These are phyloP conservation scores for Syngnathoides biaculeatus DNA, from an alignment of 2,113 vertebrate genomes.

Conservation along the genomic window DNA sequence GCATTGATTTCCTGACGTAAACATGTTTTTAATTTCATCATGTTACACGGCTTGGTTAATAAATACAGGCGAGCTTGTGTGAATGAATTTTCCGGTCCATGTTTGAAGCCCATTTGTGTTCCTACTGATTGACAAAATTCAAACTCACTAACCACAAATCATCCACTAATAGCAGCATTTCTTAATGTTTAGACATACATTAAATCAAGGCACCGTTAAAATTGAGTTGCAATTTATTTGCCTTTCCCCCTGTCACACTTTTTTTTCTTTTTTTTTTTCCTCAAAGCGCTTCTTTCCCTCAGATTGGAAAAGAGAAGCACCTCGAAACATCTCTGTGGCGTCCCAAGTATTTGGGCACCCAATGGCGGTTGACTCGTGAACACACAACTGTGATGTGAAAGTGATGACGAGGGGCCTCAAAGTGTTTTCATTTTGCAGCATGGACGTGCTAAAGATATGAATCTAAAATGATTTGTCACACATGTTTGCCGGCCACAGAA, in stretches of 20 bases:
- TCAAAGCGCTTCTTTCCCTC: background rate
- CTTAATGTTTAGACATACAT: background rate
- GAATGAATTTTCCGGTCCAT: background rate
- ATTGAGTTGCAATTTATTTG: background rate
- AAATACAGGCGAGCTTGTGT: background rate
- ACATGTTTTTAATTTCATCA: slow-evolving; percentile 8
- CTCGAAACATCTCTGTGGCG: no score
- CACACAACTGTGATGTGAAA: no score
- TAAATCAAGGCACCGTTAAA: background rate
- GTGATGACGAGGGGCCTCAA: no score
- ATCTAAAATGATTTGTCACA: no score
- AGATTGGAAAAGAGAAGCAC: background rate
- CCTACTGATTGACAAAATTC: background rate
- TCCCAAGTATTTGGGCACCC: no score
- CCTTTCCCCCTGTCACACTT: background rate
- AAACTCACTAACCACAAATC: background rate
- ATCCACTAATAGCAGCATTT: background rate
- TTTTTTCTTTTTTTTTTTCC: background rate
- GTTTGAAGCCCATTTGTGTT: background rate
- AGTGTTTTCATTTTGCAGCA: no score
- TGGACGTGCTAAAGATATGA: no score
- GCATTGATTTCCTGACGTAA: background rate
- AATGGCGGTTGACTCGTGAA: no score
- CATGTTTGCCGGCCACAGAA: no score
- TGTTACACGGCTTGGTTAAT: background rate